Evolutionary conservation across 2,113 vertebrate genomes (phyloP).

Genomic region (Cryptomyrus ogoouensis): DNA sequence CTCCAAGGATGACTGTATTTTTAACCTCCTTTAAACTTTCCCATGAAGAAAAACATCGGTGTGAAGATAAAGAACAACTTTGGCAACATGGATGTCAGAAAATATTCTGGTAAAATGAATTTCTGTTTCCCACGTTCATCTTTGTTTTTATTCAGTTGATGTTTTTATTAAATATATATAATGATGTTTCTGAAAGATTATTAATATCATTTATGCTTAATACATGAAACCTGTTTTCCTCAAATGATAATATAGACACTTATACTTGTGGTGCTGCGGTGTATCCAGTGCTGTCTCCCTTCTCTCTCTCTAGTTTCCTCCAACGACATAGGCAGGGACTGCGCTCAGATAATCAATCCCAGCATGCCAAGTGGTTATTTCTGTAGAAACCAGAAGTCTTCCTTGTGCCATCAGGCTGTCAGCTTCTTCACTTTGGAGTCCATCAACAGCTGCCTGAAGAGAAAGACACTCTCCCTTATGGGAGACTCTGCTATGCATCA

Average conservation of each 20-base stretch:
- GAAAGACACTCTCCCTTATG: too few species aligned
- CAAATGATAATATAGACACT: too few species aligned
- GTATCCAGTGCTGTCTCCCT: neutral
- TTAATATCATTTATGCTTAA: too few species aligned
- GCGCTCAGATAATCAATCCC: constrained; percentile 30
- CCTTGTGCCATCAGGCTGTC: constrained; percentile 32
- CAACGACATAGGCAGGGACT: constrained; percentile 23
- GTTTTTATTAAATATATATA: too few species aligned
- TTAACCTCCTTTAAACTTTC: neutral
- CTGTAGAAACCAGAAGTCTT: constrained; percentile 27
- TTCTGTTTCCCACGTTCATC: neutral
- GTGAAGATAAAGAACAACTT: neutral
- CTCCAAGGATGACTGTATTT: neutral
- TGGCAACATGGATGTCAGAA: neutral
- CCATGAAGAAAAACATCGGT: neutral
- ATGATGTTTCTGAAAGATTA: too few species aligned
- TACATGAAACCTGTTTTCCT: too few species aligned
- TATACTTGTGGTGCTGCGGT: too few species aligned
- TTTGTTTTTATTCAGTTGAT: too few species aligned
- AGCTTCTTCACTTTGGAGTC: constrained; percentile 17
- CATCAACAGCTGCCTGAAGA: constrained; percentile 22
- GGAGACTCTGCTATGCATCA: constrained; percentile 40
- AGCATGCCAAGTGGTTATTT: constrained; percentile 35
- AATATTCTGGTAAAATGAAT: neutral
- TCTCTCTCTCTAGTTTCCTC: neutral